A percentile compares a stretch with the other conserved stretches of the same genome.
phyloP scores from a whole-genome alignment of 2,113 vertebrate species.

The Chaenogobius annularis region DNA sequence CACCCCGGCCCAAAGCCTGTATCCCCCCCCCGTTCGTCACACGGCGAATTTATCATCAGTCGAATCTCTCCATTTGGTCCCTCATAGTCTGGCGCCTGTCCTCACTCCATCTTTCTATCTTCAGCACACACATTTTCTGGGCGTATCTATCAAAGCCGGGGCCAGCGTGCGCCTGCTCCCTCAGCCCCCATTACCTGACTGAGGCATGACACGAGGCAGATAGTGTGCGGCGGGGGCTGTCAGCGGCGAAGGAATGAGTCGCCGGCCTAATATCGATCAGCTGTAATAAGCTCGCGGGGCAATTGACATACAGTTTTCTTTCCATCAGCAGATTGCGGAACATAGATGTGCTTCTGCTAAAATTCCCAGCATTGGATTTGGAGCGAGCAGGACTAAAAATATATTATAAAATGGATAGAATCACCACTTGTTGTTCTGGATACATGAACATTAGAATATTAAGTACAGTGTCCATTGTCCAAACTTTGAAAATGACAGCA shows the following conservation, averaged over 20 bases:
- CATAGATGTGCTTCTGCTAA: background rate
- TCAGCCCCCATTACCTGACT: constrained; percentile 52
- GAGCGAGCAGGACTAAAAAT: background rate
- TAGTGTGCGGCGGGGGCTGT: constrained; percentile 50
- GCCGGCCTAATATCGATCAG: constrained; percentile 59
- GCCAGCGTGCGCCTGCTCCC: constrained; percentile 4
- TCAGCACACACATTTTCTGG: constrained; percentile 4
- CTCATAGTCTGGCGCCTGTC: background rate
- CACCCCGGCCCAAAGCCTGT: constrained; percentile 13
- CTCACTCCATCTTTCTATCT: background rate
- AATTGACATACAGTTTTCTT: constrained; percentile 46
- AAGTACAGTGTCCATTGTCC: too few species aligned
- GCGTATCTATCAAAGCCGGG: constrained; percentile 16
- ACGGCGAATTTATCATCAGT: constrained; percentile 40
- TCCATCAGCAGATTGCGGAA: constrained; percentile 30
- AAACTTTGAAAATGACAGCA: too few species aligned
- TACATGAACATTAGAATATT: too few species aligned
- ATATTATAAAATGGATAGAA: too few species aligned
- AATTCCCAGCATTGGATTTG: background rate
- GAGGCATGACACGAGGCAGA: constrained; percentile 58
- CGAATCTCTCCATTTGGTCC: constrained; percentile 29
- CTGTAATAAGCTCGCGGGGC: constrained; percentile 60
- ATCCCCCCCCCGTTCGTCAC: constrained; percentile 21
- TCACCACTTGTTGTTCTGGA: too few species aligned
- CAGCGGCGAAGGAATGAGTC: constrained; percentile 50